Evolutionary conservation across 2,888 invertebrate species (phyloP).

Genomic region (Cetonia aurata): DNA sequence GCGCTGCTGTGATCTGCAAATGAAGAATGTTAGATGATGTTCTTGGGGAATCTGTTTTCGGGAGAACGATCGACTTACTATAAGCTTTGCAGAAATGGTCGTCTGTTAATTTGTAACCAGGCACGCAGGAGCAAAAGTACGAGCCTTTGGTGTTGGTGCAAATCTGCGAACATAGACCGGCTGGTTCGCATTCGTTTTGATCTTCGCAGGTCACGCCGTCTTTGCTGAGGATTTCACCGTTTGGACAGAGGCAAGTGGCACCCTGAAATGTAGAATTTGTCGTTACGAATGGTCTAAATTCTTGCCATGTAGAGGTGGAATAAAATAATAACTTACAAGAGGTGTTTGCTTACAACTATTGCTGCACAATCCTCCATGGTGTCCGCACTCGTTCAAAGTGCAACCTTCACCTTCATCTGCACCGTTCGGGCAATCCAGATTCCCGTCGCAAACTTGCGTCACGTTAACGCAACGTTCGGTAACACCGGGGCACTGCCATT

Average conservation of each 20-base stretch:
- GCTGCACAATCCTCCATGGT: constrained; percentile 82
- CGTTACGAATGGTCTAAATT: neutral
- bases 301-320: neutral
- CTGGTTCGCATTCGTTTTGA: constrained; percentile 88
- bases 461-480: constrained; percentile 87
- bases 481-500: constrained; percentile 91
- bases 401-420: constrained; percentile 94
- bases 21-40: neutral
- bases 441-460: constrained; percentile 90
- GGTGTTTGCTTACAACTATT: constrained; percentile 90
- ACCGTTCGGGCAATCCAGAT: constrained; percentile 92
- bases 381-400: constrained; percentile 83
- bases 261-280: constrained; percentile 69
- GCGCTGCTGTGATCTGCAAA: constrained; percentile 83
- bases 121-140: constrained; percentile 88
- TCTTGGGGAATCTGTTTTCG: too few species aligned
- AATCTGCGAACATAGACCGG: constrained; percentile 90
- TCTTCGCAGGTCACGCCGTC: constrained; percentile 83
- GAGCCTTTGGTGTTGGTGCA: constrained; percentile 93
- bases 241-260: constrained; percentile 90
- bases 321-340: constrained; percentile 56
- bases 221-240: constrained; percentile 82
- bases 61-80: too few species aligned
- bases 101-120: constrained; percentile 84
- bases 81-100: constrained; percentile 92